A percentile compares a stretch with the other conserved stretches of the same genome.
Evolutionary conservation across 2,888 invertebrate genomes (phyloP).

Genomic region (Eupithecia tripunctaria): DNA sequence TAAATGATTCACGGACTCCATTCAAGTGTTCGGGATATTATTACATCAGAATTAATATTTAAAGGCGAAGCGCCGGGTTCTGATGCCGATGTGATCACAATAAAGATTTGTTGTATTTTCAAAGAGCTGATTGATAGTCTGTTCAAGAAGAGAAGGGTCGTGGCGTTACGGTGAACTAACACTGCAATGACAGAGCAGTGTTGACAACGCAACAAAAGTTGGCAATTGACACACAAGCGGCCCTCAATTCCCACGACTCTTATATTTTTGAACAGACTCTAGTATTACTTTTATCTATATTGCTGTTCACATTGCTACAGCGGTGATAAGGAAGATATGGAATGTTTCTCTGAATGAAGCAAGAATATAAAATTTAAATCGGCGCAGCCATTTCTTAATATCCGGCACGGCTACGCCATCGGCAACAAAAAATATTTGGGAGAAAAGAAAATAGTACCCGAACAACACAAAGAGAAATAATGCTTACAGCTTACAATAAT

Average conservation of each 20-base stretch:
- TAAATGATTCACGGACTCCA: slow-evolving; percentile 73
- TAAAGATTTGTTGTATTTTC: background rate
- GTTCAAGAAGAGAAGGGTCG: too few relatives aligned
- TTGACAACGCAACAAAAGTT: too few relatives aligned
- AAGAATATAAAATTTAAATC: slow-evolving; percentile 34
- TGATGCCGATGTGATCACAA: slow-evolving; percentile 1
- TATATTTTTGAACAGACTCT: too few relatives aligned
- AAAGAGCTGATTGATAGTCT: background rate
- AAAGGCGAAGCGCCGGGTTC: background rate
- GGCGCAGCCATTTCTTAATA: slow-evolving; percentile 12
- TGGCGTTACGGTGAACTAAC: too few relatives aligned
- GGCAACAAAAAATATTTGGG: background rate
- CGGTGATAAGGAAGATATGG: slow-evolving; percentile 66
- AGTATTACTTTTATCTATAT: background rate
- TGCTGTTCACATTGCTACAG: background rate
- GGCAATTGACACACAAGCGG: too few relatives aligned
- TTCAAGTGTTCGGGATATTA: slow-evolving; percentile 78
- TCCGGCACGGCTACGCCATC: slow-evolving; percentile 24
- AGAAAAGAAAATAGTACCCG: slow-evolving; percentile 70
- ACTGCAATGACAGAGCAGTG: too few relatives aligned
- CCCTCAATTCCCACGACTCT: too few relatives aligned
- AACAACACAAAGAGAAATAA: slow-evolving; percentile 75
- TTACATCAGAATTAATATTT: slow-evolving; percentile 41
- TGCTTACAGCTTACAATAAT: slow-evolving; percentile 64
- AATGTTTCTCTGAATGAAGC: slow-evolving; percentile 74